A percentile compares a stretch with the other conserved stretches of the same genome.
phyloP scores from a whole-genome alignment of 2,888 invertebrate species.

The Melanotus villosus region DNA sequence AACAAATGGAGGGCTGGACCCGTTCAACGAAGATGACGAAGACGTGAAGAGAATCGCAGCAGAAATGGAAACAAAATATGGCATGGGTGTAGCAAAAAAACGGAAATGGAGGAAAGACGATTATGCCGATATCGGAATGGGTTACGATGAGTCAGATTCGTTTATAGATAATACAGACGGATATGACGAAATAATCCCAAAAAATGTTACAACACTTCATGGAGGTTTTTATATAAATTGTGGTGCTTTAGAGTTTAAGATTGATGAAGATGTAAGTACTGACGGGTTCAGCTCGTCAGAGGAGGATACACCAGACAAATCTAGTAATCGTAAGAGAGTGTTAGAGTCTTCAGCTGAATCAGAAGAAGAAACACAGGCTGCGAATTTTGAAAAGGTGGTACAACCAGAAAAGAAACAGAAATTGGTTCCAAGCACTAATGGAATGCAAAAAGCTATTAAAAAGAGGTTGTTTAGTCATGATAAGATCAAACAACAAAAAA shows the following conservation, averaged over 20 bases:
- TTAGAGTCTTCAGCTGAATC: slow-evolving; percentile 62
- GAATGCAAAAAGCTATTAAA: slow-evolving; percentile 63
- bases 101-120: slow-evolving; percentile 80
- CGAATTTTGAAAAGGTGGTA: slow-evolving; percentile 18
- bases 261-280: slow-evolving; percentile 67
- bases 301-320: slow-evolving; percentile 48
- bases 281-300: slow-evolving; percentile 62
- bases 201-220: slow-evolving; percentile 88
- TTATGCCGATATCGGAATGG: slow-evolving; percentile 92
- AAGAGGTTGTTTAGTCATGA: slow-evolving; percentile 64
- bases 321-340: slow-evolving; percentile 56
- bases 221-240: slow-evolving; percentile 98
- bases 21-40: slow-evolving; percentile 72
- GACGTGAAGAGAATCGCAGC: slow-evolving; percentile 88
- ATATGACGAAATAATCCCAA: slow-evolving; percentile 96
- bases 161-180: slow-evolving; percentile 99
- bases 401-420: slow-evolving; percentile 62
- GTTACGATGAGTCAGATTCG: slow-evolving; percentile 96
- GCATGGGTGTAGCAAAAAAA: slow-evolving; percentile 69
- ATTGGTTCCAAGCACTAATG: slow-evolving; percentile 64
- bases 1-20: slow-evolving; percentile 69
- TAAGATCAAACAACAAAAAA: slow-evolving; percentile 59
- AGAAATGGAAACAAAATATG: slow-evolving; percentile 94
- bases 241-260: slow-evolving; percentile 90
- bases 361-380: slow-evolving; percentile 59